Conservation (phyloP, 2,797 vertebrate genomes). For the Discoglossus pictus region DNA sequence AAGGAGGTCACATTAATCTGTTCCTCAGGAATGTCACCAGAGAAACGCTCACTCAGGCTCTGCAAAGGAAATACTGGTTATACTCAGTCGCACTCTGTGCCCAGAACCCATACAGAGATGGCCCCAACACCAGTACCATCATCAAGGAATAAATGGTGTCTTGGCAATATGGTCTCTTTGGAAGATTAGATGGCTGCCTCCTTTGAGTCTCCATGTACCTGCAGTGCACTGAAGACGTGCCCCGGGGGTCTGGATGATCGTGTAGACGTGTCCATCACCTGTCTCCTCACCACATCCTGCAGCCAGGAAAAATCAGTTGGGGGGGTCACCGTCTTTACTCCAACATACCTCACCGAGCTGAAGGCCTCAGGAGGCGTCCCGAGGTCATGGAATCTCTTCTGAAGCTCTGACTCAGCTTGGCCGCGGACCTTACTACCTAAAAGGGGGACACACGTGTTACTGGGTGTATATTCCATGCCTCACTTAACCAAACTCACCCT, state of each 20-base stretch:
- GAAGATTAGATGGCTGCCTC: too few relatives aligned
- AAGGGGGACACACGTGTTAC: background rate
- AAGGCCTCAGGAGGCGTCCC: slow-evolving; percentile 75
- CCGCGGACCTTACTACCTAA: slow-evolving; percentile 64
- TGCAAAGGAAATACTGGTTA: slow-evolving; percentile 44
- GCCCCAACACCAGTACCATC: too few relatives aligned
- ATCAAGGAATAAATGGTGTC: too few relatives aligned
- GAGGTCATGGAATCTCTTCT: slow-evolving; percentile 80
- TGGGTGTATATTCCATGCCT: too few relatives aligned
- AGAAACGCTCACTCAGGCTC: slow-evolving; percentile 79
- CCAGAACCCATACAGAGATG: too few relatives aligned
- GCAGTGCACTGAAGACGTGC: slow-evolving; percentile 77
- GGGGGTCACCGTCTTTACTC: slow-evolving; percentile 75
- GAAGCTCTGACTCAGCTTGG: slow-evolving; percentile 72
- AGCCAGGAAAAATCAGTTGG: slow-evolving; percentile 76
- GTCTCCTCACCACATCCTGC: slow-evolving; percentile 65
- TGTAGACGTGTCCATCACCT: slow-evolving; percentile 75
- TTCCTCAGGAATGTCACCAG: slow-evolving; percentile 74
- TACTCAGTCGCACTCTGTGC: background rate
- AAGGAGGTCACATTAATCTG: slow-evolving; percentile 71
- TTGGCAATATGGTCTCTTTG: too few relatives aligned
- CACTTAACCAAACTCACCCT: too few relatives aligned
- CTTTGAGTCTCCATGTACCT: slow-evolving; percentile 66
- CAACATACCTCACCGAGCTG: slow-evolving; percentile 79
- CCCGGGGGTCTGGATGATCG: slow-evolving; percentile 75